Percentiles rank a stretch among this genome's conserved stretches.
phyloP scores from a whole-genome alignment of 2,113 vertebrate genomes.

The Lamprotornis superbus region DNA sequence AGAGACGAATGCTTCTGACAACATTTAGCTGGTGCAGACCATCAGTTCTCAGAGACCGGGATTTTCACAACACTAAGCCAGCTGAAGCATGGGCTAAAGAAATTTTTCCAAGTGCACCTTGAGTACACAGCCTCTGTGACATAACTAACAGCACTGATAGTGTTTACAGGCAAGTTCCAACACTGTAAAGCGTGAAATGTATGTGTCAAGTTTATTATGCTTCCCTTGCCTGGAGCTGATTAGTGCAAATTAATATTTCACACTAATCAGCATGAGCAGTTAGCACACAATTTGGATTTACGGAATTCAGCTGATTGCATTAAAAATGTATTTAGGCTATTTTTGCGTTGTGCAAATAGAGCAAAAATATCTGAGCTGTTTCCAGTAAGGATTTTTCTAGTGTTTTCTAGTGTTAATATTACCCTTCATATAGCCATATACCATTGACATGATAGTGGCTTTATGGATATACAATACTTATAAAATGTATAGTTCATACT shows the following conservation, averaged over 20 bases:
- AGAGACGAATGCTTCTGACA: neutral
- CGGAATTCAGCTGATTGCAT: conserved; percentile 64
- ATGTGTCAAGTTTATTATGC: conserved; percentile 71
- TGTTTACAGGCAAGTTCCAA: conserved; percentile 22
- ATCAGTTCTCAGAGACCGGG: neutral
- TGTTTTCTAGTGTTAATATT: neutral
- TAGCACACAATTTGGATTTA: conserved; percentile 68
- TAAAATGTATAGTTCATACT: neutral
- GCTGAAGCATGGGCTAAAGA: neutral
- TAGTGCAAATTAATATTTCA: conserved; percentile 73
- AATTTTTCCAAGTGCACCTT: conserved; percentile 13
- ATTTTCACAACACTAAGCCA: neutral
- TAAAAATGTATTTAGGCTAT: conserved; percentile 70
- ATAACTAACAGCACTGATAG: neutral
- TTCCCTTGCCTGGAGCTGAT: conserved; percentile 56
- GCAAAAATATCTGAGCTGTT: conserved; percentile 41
- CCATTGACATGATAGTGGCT: neutral
- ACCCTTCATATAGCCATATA: neutral
- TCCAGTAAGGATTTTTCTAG: neutral
- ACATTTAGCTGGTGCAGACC: neutral
- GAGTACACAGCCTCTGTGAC: neutral
- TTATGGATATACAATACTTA: neutral
- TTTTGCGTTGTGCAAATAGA: conserved; percentile 61
- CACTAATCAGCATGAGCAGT: conserved; percentile 67
- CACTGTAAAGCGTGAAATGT: conserved; percentile 60